Conservation (phyloP, 1,140 invertebrate species). For the Penaeus japonicus region DNA sequence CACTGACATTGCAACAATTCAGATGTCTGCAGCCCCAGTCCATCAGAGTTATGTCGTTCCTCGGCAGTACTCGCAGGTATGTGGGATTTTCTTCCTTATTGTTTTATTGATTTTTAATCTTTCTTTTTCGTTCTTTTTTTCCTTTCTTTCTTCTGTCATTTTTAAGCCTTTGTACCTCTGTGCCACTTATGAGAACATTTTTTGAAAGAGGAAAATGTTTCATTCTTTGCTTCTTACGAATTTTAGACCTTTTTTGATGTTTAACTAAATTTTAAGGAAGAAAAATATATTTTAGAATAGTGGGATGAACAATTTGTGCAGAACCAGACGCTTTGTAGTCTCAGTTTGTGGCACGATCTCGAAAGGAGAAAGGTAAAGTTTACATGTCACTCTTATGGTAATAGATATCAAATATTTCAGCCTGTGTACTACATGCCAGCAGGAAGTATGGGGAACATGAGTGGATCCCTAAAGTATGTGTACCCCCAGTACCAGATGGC, state of each 20-base stretch:
- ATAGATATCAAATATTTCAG: conserved; percentile 9
- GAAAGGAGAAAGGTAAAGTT: not conserved
- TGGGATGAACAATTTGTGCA: too few species aligned
- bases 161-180: too few species aligned
- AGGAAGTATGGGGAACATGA: conserved; percentile 29
- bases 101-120: not conserved
- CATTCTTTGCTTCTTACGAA: too few species aligned
- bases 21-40: conserved; percentile 8
- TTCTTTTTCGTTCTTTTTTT: too few species aligned
- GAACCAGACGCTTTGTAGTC: too few species aligned
- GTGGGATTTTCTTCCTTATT: not conserved
- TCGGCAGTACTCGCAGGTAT: conserved; percentile 46
- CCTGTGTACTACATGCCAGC: conserved; percentile 53
- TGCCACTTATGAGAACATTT: too few species aligned
- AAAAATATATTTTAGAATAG: too few species aligned
- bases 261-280: too few species aligned
- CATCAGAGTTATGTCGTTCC: conserved; percentile 44
- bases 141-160: too few species aligned
- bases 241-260: too few species aligned
- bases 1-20: not conserved
- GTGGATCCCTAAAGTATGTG: conserved; percentile 48
- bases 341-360: too few species aligned
- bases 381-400: too few species aligned
- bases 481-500: conserved; percentile 53
- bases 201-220: not conserved